Evolutionary conservation across 2,888 invertebrate species (phyloP).

Genomic region (Coelopa pilipes): DNA sequence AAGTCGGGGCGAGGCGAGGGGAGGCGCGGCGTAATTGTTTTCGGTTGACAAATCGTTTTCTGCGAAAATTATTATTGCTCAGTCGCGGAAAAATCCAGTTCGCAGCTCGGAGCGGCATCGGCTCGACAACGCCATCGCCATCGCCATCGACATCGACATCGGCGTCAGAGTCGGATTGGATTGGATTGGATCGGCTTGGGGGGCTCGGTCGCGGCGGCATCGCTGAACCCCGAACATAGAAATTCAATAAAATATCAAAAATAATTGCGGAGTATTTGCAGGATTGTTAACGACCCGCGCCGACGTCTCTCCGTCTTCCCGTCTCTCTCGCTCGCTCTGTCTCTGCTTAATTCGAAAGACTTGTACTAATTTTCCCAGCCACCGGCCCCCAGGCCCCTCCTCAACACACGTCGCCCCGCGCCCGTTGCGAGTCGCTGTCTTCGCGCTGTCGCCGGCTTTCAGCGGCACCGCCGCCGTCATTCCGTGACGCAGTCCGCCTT

Average conservation of each 20-base stretch:
- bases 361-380: slow-evolving; percentile 1
- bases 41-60: slow-evolving; percentile 39
- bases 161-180: too few species aligned
- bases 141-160: not conserved
- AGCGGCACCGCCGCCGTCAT: not conserved
- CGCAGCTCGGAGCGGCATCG: not conserved
- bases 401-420: too few species aligned
- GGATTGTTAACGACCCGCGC: not conserved
- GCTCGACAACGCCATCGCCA: not conserved
- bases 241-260: slow-evolving; percentile 42
- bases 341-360: not conserved
- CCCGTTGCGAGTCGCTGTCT: too few species aligned
- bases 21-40: slow-evolving; percentile 26
- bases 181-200: too few species aligned
- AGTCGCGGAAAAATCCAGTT: slow-evolving; percentile 25
- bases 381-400: not conserved
- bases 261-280: slow-evolving; percentile 34
- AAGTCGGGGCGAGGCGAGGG: too few species aligned
- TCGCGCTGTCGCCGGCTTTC: not conserved
- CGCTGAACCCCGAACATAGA: slow-evolving; percentile 28
- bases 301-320: not conserved
- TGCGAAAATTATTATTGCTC: slow-evolving; percentile 36
- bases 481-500: slow-evolving; percentile 17
- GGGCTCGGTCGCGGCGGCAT: not conserved
- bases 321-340: too few species aligned